A percentile compares a stretch with the other conserved stretches of the same genome.
phyloP scores from a whole-genome alignment of 2,113 vertebrate genomes.

The Scomber colias region DNA sequence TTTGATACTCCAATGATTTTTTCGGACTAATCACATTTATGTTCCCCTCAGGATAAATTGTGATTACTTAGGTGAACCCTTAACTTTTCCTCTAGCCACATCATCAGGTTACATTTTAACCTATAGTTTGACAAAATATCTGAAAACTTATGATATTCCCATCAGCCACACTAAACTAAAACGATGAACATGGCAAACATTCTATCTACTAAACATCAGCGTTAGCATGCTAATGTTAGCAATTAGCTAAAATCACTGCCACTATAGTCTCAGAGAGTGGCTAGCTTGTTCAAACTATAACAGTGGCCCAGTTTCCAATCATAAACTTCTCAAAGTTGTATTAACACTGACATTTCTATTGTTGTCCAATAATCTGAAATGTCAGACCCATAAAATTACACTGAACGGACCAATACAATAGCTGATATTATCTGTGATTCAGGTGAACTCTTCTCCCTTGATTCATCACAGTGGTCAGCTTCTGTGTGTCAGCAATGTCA shows the following conservation, averaged over 20 bases:
- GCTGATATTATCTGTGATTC: conserved; percentile 2
- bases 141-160: too few species aligned
- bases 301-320: background rate
- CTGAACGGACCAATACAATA: conserved; percentile 8
- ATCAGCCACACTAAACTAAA: too few species aligned
- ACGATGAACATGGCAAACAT: too few species aligned
- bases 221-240: conserved; percentile 1
- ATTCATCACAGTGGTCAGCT: conserved; percentile 36
- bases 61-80: background rate
- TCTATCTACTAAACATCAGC: background rate
- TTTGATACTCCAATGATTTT: too few species aligned
- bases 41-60: background rate
- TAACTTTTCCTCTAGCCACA: background rate
- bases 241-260: background rate
- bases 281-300: background rate
- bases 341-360: background rate
- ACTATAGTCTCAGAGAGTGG: background rate
- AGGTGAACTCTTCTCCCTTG: background rate
- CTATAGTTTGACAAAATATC: too few species aligned
- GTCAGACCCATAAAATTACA: conserved; percentile 25
- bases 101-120: too few species aligned
- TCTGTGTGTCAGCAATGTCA: conserved; percentile 62
- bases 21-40: too few species aligned
- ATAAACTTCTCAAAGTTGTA: too few species aligned
- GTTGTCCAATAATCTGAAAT: conserved; percentile 44